Percentiles rank a stretch among this genome's conserved stretches.
Conservation (phyloP, 1,140 invertebrate species). For the Ceratina australensis region DNA sequence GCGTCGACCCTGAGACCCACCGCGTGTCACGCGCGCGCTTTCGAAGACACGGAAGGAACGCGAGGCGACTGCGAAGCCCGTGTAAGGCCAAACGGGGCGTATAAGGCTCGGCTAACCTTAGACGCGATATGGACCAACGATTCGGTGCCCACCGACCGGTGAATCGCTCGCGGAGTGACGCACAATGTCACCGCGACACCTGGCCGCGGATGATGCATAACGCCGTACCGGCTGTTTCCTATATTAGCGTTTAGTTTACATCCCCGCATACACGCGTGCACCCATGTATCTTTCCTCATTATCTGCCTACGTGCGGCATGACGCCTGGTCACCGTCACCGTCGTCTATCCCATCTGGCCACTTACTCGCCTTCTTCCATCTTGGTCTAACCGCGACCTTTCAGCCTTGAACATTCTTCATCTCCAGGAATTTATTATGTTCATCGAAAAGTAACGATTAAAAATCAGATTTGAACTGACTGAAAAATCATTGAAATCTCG, state of each 20-base stretch:
- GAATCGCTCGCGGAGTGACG: conserved; percentile 25
- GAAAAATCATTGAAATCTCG: no score
- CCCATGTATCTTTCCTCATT: conserved; percentile 67
- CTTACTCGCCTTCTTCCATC: conserved; percentile 27
- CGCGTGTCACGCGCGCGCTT: conserved; percentile 41
- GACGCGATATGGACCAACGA: conserved; percentile 35
- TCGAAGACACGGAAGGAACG: conserved; percentile 58
- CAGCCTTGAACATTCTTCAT: background rate
- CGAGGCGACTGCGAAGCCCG: conserved; percentile 31
- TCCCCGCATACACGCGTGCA: conserved; percentile 53
- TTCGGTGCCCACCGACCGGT: conserved; percentile 35
- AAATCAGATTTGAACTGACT: no score
- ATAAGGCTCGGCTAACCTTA: conserved; percentile 61
- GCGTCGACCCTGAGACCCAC: conserved; percentile 48
- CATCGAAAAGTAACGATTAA: no score
- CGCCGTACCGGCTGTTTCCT: conserved; percentile 70
- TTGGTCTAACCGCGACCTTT: conserved; percentile 1
- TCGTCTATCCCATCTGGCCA: conserved; percentile 23
- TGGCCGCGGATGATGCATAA: conserved; percentile 73
- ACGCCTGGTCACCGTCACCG: conserved; percentile 1
- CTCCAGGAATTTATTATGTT: background rate
- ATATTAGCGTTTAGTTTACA: conserved; percentile 69
- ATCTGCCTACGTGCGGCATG: conserved; percentile 66
- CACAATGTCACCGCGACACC: conserved; percentile 64
- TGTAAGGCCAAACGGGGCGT: conserved; percentile 61